These are phyloP conservation scores for Hippocampus comes DNA, from an alignment of 2,113 vertebrate species.

Conservation along the genomic window DNA sequence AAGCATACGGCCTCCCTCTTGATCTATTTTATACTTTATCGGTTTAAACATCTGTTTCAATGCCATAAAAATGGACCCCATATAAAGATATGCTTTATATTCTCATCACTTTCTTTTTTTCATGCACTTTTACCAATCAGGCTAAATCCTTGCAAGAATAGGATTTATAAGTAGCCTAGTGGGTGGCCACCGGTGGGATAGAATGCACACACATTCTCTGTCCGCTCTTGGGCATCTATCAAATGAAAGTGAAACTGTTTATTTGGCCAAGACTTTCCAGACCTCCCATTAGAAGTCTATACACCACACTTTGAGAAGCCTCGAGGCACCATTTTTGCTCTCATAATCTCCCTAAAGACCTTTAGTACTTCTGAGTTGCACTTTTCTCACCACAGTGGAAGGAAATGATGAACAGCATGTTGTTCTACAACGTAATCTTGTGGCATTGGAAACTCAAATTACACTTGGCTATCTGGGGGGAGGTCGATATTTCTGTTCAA, in stretches of 20 bases:
- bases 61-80: neutral
- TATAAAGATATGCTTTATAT: neutral
- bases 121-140: neutral
- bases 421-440: slow-evolving; percentile 56
- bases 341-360: slow-evolving; percentile 10
- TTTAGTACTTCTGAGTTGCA: slow-evolving; percentile 3
- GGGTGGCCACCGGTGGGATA: slow-evolving; percentile 12
- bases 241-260: slow-evolving; percentile 50
- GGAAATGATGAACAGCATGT: slow-evolving; percentile 34
- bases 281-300: slow-evolving; percentile 11
- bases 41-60: neutral
- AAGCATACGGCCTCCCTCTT: slow-evolving; percentile 32
- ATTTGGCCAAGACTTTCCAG: slow-evolving; percentile 37
- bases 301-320: slow-evolving; percentile 10
- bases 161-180: neutral
- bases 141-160: neutral
- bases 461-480: slow-evolving; percentile 56
- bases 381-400: slow-evolving; percentile 10
- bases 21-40: slow-evolving; percentile 40
- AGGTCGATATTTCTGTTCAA: slow-evolving; percentile 43
- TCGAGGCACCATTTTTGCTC: slow-evolving; percentile 5
- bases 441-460: slow-evolving; percentile 66
- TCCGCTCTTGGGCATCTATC: slow-evolving; percentile 23
- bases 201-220: slow-evolving; percentile 21
- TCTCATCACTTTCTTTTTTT: neutral